Evolutionary conservation across 2,113 vertebrate genomes (phyloP), one percentile per base, ranked within the genome.

Genomic region (Macaca fascicularis): DNA sequence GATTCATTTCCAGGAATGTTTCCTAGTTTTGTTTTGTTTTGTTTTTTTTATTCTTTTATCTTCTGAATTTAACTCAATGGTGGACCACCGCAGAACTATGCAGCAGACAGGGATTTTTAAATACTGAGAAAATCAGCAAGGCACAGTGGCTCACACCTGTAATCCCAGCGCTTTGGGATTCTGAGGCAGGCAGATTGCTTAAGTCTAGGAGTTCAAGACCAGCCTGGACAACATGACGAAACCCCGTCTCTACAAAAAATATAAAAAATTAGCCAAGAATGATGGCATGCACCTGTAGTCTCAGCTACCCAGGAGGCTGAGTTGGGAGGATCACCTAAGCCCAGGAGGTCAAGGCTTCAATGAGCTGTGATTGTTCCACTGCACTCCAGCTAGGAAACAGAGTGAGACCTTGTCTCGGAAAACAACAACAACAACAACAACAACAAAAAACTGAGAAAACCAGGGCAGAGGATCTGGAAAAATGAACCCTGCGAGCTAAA

Each of bases 381-480:
- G 64, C 3, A 69, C 6, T 35, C 67, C 67, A 69, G 67, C 67
- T 69, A 2, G 16, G 32, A 16, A 35, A 69, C 67, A 7, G 64
- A 67, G 30, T 32, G 64, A 67, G 64, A 32, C 64, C 2, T 27
- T 14, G 13, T 30, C 30, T 67, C 5, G 6, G 13, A 67, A 67
- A 67, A 32, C 0, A 70, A 50, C 12, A 50, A 50, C 48, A 50
- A 50, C 48, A 50, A 50, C 12, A 50, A 50, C 12, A 50, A 50
- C 0, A 50, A 50, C 0, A 48, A 48, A 3, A 13, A 50, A 13
- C 1, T 20, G 9, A 78, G 14, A 52, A 70, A 59, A 55, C 1
- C 45, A 61, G 14, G 67, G 52, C 3, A 95, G 64, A 69, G 8
- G 27, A 67, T 43, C 1, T n/a, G 0, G 32, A 32, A 8, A 50